Evolutionary conservation across 2,113 vertebrate genomes (phyloP).

Genomic region (Oreochromis tanganicae): DNA sequence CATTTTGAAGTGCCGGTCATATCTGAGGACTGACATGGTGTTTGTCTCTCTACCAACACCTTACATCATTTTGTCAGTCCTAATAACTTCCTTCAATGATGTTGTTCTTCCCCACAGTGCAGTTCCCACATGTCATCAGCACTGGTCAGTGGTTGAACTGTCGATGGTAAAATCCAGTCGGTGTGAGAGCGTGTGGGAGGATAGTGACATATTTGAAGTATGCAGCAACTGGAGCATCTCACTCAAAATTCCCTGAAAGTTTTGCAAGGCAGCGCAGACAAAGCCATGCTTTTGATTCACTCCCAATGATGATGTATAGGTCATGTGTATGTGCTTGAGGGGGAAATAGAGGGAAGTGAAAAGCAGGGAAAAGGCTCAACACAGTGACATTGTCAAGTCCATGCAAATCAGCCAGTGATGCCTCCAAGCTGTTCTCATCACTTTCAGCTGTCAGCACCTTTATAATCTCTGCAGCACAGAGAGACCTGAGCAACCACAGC

Average conservation of each 20-base stretch:
- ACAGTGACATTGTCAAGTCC: conserved; percentile 5
- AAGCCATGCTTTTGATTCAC: conserved; percentile 43
- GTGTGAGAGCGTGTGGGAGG: conserved; percentile 34
- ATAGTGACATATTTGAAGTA: conserved; percentile 56
- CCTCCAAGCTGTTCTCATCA: conserved; percentile 49
- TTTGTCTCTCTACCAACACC: conserved; percentile 26
- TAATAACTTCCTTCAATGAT: not conserved
- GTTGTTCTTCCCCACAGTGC: not conserved
- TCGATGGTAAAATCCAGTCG: not conserved
- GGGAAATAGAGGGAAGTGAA: not conserved
- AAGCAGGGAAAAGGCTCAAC: not conserved
- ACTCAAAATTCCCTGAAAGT: conserved; percentile 48
- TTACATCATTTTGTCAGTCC: not conserved
- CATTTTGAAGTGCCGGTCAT: conserved; percentile 6
- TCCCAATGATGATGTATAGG: not conserved
- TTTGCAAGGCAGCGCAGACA: conserved; percentile 42
- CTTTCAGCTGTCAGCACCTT: conserved; percentile 30
- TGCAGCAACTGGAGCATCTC: conserved; percentile 47
- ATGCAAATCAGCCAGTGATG: conserved; percentile 42
- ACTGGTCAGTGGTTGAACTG: not conserved
- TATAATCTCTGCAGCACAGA: not conserved
- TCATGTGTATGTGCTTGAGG: not conserved
- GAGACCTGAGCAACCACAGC: conserved; percentile 37
- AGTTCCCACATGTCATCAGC: not conserved
- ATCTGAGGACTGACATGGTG: conserved; percentile 14